Evolutionary conservation across 2,113 vertebrate species (phyloP).

Genomic region (Campylomormyrus tamandua): DNA sequence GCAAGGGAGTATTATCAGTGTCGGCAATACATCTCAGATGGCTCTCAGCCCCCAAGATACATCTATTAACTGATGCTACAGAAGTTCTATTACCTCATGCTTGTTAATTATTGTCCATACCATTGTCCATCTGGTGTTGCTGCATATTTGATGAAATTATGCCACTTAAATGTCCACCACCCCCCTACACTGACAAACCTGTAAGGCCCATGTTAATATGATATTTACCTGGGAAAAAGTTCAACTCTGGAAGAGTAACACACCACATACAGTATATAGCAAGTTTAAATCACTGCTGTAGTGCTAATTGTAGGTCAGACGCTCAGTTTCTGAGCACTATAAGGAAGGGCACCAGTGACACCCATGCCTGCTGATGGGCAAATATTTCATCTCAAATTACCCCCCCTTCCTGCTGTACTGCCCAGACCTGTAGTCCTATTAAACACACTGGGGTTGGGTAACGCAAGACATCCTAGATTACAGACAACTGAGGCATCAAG

Average conservation of each 20-base stretch:
- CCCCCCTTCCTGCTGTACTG: background rate
- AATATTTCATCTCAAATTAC: background rate
- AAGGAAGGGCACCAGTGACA: background rate
- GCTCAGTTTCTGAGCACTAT: background rate
- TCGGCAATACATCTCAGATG: background rate
- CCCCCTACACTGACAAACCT: background rate
- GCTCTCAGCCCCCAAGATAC: background rate
- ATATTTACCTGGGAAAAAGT: background rate
- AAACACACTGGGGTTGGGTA: background rate
- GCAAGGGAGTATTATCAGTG: background rate
- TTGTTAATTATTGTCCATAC: background rate
- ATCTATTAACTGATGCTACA: background rate
- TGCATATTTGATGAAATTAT: background rate
- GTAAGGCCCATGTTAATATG: background rate
- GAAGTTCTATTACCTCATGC: background rate
- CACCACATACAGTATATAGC: background rate
- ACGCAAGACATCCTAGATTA: background rate
- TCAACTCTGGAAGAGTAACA: background rate
- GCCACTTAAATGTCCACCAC: background rate
- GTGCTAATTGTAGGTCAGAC: background rate
- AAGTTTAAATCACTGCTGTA: background rate
- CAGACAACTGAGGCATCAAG: background rate
- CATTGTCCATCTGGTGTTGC: background rate
- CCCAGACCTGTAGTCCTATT: background rate
- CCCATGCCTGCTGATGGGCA: background rate